Evolutionary conservation across 2,888 invertebrate species (phyloP), one percentile per base, ranked within the genome.

Genomic region (Lomographa bimaculata): DNA sequence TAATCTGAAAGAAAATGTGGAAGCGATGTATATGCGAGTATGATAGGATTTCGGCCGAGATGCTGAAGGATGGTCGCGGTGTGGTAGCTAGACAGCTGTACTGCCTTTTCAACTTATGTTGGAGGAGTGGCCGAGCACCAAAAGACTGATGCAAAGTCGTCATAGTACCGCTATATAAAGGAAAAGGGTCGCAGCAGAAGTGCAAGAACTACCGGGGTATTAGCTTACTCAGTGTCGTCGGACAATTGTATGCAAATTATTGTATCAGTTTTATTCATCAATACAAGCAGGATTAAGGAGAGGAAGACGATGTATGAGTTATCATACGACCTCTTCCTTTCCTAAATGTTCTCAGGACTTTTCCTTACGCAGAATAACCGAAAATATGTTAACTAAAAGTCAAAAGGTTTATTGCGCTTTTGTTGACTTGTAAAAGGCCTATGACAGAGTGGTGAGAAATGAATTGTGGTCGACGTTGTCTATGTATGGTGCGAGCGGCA

Each of bases 71-170:
- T 12, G 30, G 30, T 12, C 7, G 21, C 5, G 21, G 30, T 9
- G 2, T 30, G 6, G 21, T 30, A 19, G 30, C 30, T 1, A 30
- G 21, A 7, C 30, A 14, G 29, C 11, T 18, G 20, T 20, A 11
- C 1, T 20, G 19, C 19, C 20, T 20, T 11, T 20, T 30, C 3
- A 26, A 26, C 11, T 2, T 14, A 2, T 26, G 26, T 5, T 14
- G 26, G 14, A 5, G n/a, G 7, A 14, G 7, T 7, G 26, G 26
- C 1, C 6, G 3, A 14, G 26, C 14, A 26, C 30, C 21, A 16
- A 9, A 7, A 17, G 38, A 34, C 18, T 34, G 33, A 24, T 26
- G 26, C 19, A 35, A 35, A 10, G 28, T 21, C 16, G 37, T 26
- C 2, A 28, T 26, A 3, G 21, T 30, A 9, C 20, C 20, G n/a